Conservation (phyloP, 2,797 vertebrate species). For the Kryptolebias ocellatus region DNA sequence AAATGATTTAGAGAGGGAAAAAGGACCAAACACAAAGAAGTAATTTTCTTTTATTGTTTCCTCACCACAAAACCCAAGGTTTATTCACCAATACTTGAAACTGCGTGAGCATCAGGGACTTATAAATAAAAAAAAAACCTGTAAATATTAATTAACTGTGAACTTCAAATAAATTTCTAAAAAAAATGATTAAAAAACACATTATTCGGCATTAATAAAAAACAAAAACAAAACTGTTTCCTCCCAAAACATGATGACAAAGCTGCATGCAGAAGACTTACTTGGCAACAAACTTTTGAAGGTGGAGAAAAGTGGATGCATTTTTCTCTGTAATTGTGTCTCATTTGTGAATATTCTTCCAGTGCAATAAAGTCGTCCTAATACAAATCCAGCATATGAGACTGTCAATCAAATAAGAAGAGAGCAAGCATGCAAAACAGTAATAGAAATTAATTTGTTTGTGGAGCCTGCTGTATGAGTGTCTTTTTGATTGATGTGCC, state of each 20-base stretch:
- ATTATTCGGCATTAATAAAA: not conserved
- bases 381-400: constrained; percentile 43
- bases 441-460: constrained; percentile 79
- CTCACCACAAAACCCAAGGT: not conserved
- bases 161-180: not conserved
- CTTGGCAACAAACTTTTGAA: constrained; percentile 13
- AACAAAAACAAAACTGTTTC: not conserved
- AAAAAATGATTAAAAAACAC: constrained; percentile 1
- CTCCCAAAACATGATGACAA: not conserved
- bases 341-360: constrained; percentile 41
- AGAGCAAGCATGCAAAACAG: constrained; percentile 65
- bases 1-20: not conserved
- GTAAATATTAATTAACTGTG: not conserved
- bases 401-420: constrained; percentile 65
- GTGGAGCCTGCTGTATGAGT: constrained; percentile 66
- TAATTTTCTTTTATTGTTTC: constrained; percentile 2
- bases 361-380: constrained; percentile 34
- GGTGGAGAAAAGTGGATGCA: constrained; percentile 20
- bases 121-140: constrained; percentile 4
- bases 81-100: not conserved
- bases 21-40: not conserved
- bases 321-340: constrained; percentile 25
- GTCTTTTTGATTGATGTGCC: constrained; percentile 72
- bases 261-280: constrained; percentile 5
- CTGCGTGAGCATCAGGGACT: not conserved